Percentiles rank a stretch among this genome's conserved stretches.
These are phyloP conservation scores for Madoqua kirkii DNA, from an alignment of 2,113 vertebrate genomes.

Conservation along the genomic window DNA sequence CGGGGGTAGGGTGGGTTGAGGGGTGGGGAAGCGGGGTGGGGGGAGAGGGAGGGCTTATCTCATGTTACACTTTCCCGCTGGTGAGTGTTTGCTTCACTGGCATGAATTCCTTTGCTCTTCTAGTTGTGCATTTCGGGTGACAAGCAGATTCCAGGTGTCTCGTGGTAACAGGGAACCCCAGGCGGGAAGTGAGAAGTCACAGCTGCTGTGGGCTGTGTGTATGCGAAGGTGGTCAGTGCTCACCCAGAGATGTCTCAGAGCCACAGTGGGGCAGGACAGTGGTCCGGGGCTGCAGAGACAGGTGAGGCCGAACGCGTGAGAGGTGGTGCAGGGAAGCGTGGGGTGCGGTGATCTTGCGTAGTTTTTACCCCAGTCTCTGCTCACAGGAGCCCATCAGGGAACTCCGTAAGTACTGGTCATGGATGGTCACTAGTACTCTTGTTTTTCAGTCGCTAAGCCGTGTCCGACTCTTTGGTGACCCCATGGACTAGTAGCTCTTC, in stretches of 20 bases:
- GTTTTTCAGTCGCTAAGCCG: background rate
- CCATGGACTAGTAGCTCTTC: background rate
- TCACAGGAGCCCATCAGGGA: background rate
- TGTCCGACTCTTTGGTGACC: background rate
- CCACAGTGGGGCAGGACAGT: background rate
- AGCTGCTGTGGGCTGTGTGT: background rate
- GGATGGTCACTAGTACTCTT: background rate
- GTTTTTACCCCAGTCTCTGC: background rate
- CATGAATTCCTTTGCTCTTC: background rate
- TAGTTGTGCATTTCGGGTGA: background rate
- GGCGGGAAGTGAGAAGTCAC: background rate
- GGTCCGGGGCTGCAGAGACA: background rate
- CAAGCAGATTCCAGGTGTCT: background rate
- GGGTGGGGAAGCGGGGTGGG: too few relatives aligned
- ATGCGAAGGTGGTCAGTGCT: background rate
- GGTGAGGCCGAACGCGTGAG: background rate
- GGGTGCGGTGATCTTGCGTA: background rate
- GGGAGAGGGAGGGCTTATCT: background rate
- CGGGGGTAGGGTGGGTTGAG: too few relatives aligned
- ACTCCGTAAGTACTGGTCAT: background rate
- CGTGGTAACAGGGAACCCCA: background rate
- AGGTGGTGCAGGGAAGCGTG: background rate
- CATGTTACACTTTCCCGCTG: accelerated
- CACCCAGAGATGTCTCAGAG: background rate
- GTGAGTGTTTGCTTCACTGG: accelerated